A percentile compares a stretch with the other conserved stretches of the same genome.
Conservation (phyloP, 2,797 vertebrate genomes). For the Gadopsis marmoratus region DNA sequence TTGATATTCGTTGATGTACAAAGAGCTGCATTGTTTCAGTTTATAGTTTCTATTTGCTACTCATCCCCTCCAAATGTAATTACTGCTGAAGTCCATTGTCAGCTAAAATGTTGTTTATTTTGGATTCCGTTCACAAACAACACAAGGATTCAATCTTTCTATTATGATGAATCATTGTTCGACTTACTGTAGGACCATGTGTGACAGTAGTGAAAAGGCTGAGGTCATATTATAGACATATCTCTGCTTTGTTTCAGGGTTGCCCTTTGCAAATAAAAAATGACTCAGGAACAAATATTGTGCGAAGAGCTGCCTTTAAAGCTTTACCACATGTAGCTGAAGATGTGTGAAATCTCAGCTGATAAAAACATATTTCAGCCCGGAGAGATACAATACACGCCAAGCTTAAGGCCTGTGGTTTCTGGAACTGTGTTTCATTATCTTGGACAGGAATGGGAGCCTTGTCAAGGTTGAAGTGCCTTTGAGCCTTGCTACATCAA, state of each 20-base stretch:
- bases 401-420: constrained; percentile 26
- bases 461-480: background rate
- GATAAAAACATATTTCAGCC: constrained; percentile 11
- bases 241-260: constrained; percentile 56
- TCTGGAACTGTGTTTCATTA: constrained; percentile 22
- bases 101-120: constrained; percentile 59
- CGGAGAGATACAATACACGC: background rate
- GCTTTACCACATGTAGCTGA: constrained; percentile 15
- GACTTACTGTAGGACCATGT: constrained; percentile 45
- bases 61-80: constrained; percentile 51
- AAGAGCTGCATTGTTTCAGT: constrained; percentile 59
- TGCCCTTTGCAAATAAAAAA: constrained; percentile 35
- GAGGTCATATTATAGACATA: constrained; percentile 37
- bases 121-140: constrained; percentile 44
- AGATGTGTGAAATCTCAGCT: constrained; percentile 30
- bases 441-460: background rate
- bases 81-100: constrained; percentile 31
- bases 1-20: constrained; percentile 12
- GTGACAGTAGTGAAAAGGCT: constrained; percentile 41
- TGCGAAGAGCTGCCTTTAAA: constrained; percentile 24
- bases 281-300: constrained; percentile 25
- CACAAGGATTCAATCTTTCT: constrained; percentile 66
- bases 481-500: background rate
- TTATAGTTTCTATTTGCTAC: constrained; percentile 34
- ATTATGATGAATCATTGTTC: constrained; percentile 52